These are phyloP conservation scores for Aegypius monachus DNA, from an alignment of 2,113 vertebrate genomes.

Conservation along the genomic window DNA sequence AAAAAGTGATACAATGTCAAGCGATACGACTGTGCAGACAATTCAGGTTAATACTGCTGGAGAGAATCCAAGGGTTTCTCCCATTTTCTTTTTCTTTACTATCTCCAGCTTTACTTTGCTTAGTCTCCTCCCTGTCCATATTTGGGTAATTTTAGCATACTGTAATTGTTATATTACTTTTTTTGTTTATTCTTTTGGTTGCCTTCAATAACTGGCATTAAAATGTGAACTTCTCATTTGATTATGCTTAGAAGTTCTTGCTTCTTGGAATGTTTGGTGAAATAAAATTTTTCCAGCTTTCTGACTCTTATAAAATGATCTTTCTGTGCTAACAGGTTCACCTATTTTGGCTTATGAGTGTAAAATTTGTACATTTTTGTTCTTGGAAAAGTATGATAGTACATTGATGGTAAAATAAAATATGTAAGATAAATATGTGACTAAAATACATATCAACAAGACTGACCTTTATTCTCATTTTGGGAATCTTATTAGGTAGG, in stretches of 20 bases:
- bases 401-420: neutral
- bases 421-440: neutral
- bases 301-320: neutral
- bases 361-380: neutral
- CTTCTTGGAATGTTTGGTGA: neutral
- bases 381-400: neutral
- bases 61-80: neutral
- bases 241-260: neutral
- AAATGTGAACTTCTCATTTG: neutral
- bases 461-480: neutral
- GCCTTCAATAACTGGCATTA: neutral
- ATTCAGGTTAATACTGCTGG: neutral
- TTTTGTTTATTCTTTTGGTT: neutral
- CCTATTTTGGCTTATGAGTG: neutral
- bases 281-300: neutral
- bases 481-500: neutral
- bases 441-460: neutral
- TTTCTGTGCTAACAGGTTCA: neutral
- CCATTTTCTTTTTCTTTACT: neutral
- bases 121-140: neutral
- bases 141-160: neutral
- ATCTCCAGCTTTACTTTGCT: neutral
- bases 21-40: neutral
- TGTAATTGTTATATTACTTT: neutral
- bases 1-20: neutral